These are phyloP conservation scores for Eulithis testata DNA, from an alignment of 2,888 invertebrate genomes.

Conservation along the genomic window DNA sequence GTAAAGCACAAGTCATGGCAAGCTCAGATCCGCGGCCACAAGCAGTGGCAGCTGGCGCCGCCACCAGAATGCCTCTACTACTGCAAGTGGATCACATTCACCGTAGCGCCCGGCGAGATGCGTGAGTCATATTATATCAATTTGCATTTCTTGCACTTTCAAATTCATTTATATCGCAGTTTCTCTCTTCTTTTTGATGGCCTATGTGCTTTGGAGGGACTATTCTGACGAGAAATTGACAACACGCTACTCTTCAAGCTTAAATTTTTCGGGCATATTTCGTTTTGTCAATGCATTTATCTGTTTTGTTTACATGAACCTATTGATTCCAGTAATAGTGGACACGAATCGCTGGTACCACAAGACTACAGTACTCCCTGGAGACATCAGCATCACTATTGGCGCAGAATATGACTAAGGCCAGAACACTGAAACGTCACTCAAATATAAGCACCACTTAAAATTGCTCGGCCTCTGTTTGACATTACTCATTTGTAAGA, in stretches of 20 bases:
- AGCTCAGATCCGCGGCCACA: conserved; percentile 95
- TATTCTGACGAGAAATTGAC: too few species aligned
- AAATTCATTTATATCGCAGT: too few species aligned
- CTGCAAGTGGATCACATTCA: conserved; percentile 88
- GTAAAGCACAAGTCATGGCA: conserved; percentile 98
- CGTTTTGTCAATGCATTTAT: too few species aligned
- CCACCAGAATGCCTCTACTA: conserved; percentile 95
- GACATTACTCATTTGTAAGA: too few species aligned
- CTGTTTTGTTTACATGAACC: background rate
- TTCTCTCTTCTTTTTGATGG: too few species aligned
- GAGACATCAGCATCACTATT: conserved; percentile 97
- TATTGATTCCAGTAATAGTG: conserved; percentile 89
- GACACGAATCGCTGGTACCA: conserved; percentile 99
- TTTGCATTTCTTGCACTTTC: too few species aligned
- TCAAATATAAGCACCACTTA: too few species aligned
- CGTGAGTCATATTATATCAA: conserved; percentile 84
- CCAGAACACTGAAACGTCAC: too few species aligned
- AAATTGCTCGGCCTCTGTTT: too few species aligned
- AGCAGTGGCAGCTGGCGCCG: conserved; percentile 95
- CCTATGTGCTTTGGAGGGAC: too few species aligned
- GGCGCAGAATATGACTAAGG: conserved; percentile 96
- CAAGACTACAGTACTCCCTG: conserved; percentile 93
- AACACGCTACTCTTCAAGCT: too few species aligned
- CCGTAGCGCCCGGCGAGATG: conserved; percentile 94
- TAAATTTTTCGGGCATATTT: too few species aligned